Percentiles rank a stretch among this genome's conserved stretches.
Conservation (phyloP, 2,113 vertebrate species). For the Xenopus tropicalis region DNA sequence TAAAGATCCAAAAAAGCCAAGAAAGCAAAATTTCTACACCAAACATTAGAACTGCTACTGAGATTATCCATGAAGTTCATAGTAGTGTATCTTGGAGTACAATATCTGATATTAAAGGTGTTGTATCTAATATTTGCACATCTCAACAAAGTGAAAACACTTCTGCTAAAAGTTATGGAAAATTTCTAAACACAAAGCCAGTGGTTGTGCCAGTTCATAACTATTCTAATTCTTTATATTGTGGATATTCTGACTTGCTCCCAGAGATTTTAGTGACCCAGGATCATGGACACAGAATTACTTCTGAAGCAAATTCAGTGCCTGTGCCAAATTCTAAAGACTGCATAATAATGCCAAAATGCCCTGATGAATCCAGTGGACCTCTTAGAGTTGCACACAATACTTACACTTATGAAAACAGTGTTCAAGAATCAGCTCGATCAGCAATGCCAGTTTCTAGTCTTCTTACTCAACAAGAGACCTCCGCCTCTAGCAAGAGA, state of each 20-base stretch:
- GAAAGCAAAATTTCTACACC: conserved; percentile 68
- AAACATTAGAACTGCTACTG: conserved; percentile 63
- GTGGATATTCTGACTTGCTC: conserved; percentile 69
- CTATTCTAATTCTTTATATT: conserved; percentile 65
- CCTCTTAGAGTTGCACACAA: conserved; percentile 59
- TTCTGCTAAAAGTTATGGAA: conserved; percentile 41
- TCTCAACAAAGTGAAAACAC: conserved; percentile 57
- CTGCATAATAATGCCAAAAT: conserved; percentile 60
- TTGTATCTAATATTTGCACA: conserved; percentile 61
- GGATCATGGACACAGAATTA: conserved; percentile 72
- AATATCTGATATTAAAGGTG: conserved; percentile 60
- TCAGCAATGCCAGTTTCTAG: conserved; percentile 79
- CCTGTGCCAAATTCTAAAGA: conserved; percentile 60
- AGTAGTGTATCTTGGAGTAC: conserved; percentile 46
- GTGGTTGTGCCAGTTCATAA: conserved; percentile 67
- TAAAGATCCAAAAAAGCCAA: conserved; percentile 72
- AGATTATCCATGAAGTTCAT: conserved; percentile 56
- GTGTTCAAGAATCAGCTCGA: conserved; percentile 56
- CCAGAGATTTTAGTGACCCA: conserved; percentile 93
- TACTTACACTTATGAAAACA: conserved; percentile 52
- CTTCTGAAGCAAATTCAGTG: conserved; percentile 61
- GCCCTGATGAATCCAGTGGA: conserved; percentile 61
- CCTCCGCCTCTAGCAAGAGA: conserved; percentile 88
- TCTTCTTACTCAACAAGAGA: conserved; percentile 87
- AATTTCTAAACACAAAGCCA: conserved; percentile 58